Evolutionary conservation across 2,888 invertebrate species (phyloP).

Genomic region (Eudemis profundana): DNA sequence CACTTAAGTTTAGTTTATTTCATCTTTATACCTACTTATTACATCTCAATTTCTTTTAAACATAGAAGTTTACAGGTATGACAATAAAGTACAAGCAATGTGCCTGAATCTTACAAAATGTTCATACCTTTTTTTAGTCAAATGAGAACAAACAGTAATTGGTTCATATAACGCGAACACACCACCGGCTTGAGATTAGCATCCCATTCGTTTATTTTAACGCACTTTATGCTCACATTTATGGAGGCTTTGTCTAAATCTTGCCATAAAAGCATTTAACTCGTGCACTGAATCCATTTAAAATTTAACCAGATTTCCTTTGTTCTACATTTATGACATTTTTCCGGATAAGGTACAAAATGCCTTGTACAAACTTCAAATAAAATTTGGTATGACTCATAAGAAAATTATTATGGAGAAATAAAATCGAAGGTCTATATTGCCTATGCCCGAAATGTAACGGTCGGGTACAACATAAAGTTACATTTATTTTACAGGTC

Average conservation of each 20-base stretch:
- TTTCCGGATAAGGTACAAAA: background rate
- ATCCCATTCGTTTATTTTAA: constrained; percentile 42
- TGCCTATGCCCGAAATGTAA: constrained; percentile 22
- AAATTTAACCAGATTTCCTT: constrained; percentile 6
- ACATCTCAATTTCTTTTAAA: too few relatives aligned
- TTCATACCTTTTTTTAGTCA: constrained; percentile 25
- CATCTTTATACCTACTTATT: too few relatives aligned
- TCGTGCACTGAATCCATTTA: constrained; percentile 17
- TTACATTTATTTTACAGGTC: constrained; percentile 33
- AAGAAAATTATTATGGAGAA: constrained; percentile 8
- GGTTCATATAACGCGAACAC: constrained; percentile 41
- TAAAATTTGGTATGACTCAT: background rate
- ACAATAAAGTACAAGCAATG: background rate
- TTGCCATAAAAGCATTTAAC: constrained; percentile 21
- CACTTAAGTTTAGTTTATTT: too few relatives aligned
- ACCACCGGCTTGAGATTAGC: constrained; percentile 39
- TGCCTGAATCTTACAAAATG: constrained; percentile 3
- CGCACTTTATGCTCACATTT: constrained; percentile 38
- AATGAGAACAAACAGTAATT: constrained; percentile 47
- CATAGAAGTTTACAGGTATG: too few relatives aligned
- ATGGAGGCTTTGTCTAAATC: constrained; percentile 38
- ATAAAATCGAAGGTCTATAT: constrained; percentile 18
- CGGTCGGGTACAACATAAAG: constrained; percentile 26
- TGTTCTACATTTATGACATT: background rate
- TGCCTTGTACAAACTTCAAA: background rate